These are phyloP conservation scores for Pristionchus entomophagus DNA, from an alignment of 2,888 invertebrate genomes.

Conservation along the genomic window DNA sequence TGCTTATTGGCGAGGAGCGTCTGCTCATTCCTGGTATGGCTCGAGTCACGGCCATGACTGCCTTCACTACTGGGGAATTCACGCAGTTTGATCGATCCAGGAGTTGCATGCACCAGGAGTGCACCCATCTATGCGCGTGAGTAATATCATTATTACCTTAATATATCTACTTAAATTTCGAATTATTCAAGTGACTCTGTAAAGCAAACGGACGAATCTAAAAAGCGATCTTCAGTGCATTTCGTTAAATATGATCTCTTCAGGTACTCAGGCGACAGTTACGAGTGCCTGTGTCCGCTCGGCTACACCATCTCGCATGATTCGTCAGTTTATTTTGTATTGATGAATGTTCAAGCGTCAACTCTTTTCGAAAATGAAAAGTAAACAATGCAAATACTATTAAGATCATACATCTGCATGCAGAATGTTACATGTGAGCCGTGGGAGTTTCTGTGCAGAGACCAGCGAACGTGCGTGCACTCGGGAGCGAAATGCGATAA, in stretches of 20 bases:
- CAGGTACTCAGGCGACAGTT: constrained; percentile 27
- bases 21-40: constrained; percentile 9
- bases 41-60: constrained; percentile 32
- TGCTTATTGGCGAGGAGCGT: not conserved
- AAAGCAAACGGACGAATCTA: no score
- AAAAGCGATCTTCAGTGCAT: not conserved
- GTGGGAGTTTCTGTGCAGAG: constrained; percentile 59
- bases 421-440: constrained; percentile 53
- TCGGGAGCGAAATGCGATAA: constrained; percentile 54
- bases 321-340: not conserved
- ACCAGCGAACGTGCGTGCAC: constrained; percentile 57
- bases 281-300: constrained; percentile 41
- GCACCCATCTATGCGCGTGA: constrained; percentile 41
- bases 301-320: constrained; percentile 35
- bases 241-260: not conserved
- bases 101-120: constrained; percentile 27
- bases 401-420: constrained; percentile 47
- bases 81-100: constrained; percentile 6
- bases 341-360: no score
- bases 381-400: not conserved
- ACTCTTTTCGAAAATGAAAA: not conserved
- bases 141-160: no score
- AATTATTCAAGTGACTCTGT: no score
- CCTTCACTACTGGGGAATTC: not conserved
- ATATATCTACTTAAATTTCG: no score